Percentiles rank a stretch among this genome's conserved stretches.
These are phyloP conservation scores for Isurus oxyrinchus DNA, from an alignment of 2,113 vertebrate genomes.

Conservation along the genomic window DNA sequence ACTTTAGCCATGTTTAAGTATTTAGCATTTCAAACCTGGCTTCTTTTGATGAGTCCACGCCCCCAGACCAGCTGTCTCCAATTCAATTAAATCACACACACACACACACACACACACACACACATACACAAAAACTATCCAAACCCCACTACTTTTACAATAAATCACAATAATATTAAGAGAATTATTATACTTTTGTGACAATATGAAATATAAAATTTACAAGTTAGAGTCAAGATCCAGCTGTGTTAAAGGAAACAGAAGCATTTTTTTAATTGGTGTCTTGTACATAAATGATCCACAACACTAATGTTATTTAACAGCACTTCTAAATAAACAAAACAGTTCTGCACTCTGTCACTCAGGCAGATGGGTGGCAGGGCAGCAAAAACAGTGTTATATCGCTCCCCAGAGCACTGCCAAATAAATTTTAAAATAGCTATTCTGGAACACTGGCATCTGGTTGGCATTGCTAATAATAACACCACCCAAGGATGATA, in stretches of 20 bases:
- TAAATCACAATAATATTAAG: too few species aligned
- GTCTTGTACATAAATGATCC: not conserved
- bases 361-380: not conserved
- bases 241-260: not conserved
- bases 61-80: too few species aligned
- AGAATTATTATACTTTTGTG: too few species aligned
- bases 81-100: too few species aligned
- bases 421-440: not conserved
- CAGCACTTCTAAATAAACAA: not conserved
- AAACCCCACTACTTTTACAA: too few species aligned
- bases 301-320: not conserved
- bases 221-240: not conserved
- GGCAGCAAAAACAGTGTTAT: not conserved
- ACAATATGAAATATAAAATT: not conserved
- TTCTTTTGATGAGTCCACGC: too few species aligned
- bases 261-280: not conserved
- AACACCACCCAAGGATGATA: not conserved
- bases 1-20: too few species aligned
- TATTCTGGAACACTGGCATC: conserved; percentile 6
- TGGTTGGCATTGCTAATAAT: not conserved
- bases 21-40: too few species aligned
- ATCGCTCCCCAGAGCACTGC: not conserved
- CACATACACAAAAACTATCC: too few species aligned
- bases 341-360: not conserved
- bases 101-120: too few species aligned